phyloP scores from a whole-genome alignment of 2,888 invertebrate species.

The Xylota segnis region DNA sequence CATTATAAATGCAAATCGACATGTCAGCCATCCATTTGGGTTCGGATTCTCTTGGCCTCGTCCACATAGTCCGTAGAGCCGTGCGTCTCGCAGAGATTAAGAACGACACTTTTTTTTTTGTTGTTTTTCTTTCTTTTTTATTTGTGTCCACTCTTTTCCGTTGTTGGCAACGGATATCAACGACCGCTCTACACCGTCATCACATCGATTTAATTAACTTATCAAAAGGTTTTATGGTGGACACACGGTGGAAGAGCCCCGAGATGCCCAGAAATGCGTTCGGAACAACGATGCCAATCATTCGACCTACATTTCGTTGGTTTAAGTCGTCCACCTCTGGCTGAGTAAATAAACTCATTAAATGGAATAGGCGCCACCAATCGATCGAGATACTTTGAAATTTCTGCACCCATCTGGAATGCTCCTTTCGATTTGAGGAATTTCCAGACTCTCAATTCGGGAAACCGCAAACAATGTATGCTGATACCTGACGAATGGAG shows the following conservation, averaged over 20 bases:
- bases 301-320: constrained; percentile 65
- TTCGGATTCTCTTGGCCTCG: constrained; percentile 40
- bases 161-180: constrained; percentile 21
- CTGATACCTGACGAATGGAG: constrained; percentile 1
- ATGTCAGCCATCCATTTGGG: constrained; percentile 68
- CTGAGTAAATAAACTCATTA: constrained; percentile 65
- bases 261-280: background rate
- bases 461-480: constrained; percentile 1
- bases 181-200: constrained; percentile 42
- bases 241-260: constrained; percentile 7
- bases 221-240: constrained; percentile 80
- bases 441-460: constrained; percentile 25
- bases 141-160: background rate
- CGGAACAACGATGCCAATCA: constrained; percentile 64
- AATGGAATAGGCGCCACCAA: constrained; percentile 53
- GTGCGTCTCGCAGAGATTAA: constrained; percentile 66
- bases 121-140: constrained; percentile 34
- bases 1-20: constrained; percentile 77
- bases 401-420: constrained; percentile 62
- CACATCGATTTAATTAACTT: constrained; percentile 81
- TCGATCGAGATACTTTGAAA: constrained; percentile 22
- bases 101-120: constrained; percentile 70
- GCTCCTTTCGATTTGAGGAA: constrained; percentile 28
- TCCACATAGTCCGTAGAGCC: constrained; percentile 31
- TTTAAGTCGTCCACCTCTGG: constrained; percentile 1